Conservation (phyloP, 2,113 vertebrate genomes). For the Bagarius yarrelli region DNA sequence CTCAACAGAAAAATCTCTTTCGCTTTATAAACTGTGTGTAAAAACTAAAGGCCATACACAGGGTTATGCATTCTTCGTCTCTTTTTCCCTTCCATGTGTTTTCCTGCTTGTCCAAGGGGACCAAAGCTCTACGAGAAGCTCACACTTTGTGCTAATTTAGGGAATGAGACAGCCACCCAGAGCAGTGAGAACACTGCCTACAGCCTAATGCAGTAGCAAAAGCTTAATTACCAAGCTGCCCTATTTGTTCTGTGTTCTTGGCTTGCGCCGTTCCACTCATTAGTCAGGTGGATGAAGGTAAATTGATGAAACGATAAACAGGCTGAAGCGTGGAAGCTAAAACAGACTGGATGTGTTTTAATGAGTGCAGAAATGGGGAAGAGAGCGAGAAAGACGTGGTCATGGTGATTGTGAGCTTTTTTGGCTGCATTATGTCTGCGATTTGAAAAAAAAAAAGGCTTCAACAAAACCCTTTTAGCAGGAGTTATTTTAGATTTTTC, state of each 20-base stretch:
- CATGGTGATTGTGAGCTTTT: constrained; percentile 28
- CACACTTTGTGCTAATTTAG: constrained; percentile 2
- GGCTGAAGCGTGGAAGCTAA: constrained; percentile 44
- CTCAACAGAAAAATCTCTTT: neutral
- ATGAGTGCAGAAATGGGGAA: constrained; percentile 15
- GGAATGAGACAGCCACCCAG: constrained; percentile 2
- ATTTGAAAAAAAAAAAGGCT: neutral
- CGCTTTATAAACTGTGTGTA: constrained; percentile 18
- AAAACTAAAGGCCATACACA: constrained; percentile 23
- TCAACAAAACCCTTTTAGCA: neutral
- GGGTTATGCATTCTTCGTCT: neutral
- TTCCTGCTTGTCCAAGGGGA: neutral
- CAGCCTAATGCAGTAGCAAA: constrained; percentile 29
- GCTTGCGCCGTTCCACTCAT: constrained; percentile 37
- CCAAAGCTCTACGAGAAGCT: neutral
- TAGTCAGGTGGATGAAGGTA: constrained; percentile 51
- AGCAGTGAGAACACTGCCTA: constrained; percentile 17
- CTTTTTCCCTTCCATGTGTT: constrained; percentile 14
- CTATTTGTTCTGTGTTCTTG: constrained; percentile 45
- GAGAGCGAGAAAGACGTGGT: constrained; percentile 4
- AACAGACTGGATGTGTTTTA: constrained; percentile 26
- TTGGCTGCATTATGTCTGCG: neutral
- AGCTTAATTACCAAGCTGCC: constrained; percentile 44
- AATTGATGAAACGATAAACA: constrained; percentile 50
- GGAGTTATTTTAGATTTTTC: too few species aligned